Percentiles rank a stretch among this genome's conserved stretches.
Evolutionary conservation across 2,888 invertebrate genomes (phyloP).

Genomic region (Parthenolecanium corni): DNA sequence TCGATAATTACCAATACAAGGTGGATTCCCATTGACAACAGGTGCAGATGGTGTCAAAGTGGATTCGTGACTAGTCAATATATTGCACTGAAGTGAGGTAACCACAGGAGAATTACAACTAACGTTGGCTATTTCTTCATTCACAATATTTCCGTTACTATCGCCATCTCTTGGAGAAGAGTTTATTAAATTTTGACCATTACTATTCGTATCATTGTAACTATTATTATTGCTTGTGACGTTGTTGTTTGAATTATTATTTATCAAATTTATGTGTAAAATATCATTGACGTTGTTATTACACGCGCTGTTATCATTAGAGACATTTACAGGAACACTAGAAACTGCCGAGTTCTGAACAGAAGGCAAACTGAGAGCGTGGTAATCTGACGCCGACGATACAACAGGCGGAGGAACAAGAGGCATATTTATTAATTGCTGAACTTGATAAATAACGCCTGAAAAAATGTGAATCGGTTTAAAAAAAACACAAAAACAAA

Average conservation of each 20-base stretch:
- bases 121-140: constrained; percentile 6
- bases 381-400: constrained; percentile 39
- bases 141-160: constrained; percentile 9
- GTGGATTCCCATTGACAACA: constrained; percentile 10
- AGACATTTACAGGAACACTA: constrained; percentile 38
- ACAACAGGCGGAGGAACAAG: constrained; percentile 40
- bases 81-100: constrained; percentile 21
- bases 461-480: constrained; percentile 10
- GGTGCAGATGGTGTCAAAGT: constrained; percentile 1
- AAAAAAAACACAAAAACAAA: neutral
- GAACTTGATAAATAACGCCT: constrained; percentile 79
- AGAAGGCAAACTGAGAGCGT: constrained; percentile 41
- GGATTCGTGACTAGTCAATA: constrained; percentile 25
- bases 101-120: constrained; percentile 7
- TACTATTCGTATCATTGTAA: constrained; percentile 1
- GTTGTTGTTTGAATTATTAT: constrained; percentile 1
- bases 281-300: neutral
- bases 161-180: neutral
- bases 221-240: constrained; percentile 5
- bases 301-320: neutral
- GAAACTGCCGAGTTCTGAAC: constrained; percentile 37
- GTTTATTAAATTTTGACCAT: neutral
- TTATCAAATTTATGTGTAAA: neutral
- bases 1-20: constrained; percentile 1
- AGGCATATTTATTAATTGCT: constrained; percentile 35